These are phyloP conservation scores for Drosophila prolongata DNA, from an alignment of 2,888 invertebrate genomes.

Conservation along the genomic window DNA sequence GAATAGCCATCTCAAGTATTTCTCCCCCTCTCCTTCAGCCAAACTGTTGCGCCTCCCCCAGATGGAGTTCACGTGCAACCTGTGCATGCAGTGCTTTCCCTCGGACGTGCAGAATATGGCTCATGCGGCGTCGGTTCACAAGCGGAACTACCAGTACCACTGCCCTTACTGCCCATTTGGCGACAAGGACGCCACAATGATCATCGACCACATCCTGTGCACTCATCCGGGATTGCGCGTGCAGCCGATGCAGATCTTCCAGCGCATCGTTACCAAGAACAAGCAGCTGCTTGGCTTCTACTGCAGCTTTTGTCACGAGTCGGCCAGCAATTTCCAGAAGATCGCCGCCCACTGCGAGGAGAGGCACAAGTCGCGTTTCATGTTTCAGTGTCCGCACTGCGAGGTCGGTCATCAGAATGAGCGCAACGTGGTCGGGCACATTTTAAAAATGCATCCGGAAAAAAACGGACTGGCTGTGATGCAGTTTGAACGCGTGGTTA, in stretches of 20 bases:
- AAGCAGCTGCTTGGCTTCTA: slow-evolving; percentile 66
- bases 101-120: not conserved
- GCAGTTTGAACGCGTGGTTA: slow-evolving; percentile 80
- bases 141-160: slow-evolving; percentile 7
- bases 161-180: slow-evolving; percentile 30
- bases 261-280: slow-evolving; percentile 37
- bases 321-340: slow-evolving; percentile 34
- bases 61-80: slow-evolving; percentile 45
- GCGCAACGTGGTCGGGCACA: slow-evolving; percentile 58
- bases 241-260: slow-evolving; percentile 37
- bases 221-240: slow-evolving; percentile 19
- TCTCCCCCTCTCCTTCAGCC: not conserved
- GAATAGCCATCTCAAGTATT: not conserved
- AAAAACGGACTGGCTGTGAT: slow-evolving; percentile 85
- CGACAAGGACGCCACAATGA: not conserved
- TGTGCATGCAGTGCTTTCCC: slow-evolving; percentile 26
- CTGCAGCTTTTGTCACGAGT: slow-evolving; percentile 42
- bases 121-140: slow-evolving; percentile 21
- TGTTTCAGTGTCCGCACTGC: slow-evolving; percentile 90
- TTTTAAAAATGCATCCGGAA: slow-evolving; percentile 25
- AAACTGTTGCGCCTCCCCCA: not conserved
- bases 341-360: slow-evolving; percentile 57
- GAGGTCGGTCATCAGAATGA: slow-evolving; percentile 84
- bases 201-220: slow-evolving; percentile 39
- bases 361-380: slow-evolving; percentile 88